A percentile compares a stretch with the other conserved stretches of the same genome.
These are phyloP conservation scores for Hypsopygia costalis DNA, from an alignment of 2,888 invertebrate genomes.

Conservation along the genomic window DNA sequence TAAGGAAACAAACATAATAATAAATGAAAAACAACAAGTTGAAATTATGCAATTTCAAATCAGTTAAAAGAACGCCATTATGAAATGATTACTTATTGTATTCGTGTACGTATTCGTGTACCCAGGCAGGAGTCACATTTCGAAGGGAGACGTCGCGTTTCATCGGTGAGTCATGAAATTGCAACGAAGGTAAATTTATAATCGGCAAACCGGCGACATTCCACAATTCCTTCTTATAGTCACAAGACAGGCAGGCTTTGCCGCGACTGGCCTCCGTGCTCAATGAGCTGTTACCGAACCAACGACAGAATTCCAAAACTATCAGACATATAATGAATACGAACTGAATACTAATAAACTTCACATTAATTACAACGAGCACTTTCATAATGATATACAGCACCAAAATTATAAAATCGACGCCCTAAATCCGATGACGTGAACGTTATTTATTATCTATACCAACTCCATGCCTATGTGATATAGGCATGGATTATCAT, in stretches of 20 bases:
- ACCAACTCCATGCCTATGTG: no score
- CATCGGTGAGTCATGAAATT: conserved; percentile 59
- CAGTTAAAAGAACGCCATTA: conserved; percentile 11
- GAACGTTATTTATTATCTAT: conserved; percentile 34
- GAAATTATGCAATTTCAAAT: conserved; percentile 12
- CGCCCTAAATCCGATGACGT: conserved; percentile 33
- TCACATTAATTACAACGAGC: conserved; percentile 11
- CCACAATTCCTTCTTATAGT: conserved; percentile 26
- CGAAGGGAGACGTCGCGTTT: conserved; percentile 36
- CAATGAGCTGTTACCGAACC: conserved; percentile 23
- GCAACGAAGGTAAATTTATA: conserved; percentile 65
- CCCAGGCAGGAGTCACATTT: conserved; percentile 12
- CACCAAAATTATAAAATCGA: conserved; percentile 12
- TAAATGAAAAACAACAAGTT: no score
- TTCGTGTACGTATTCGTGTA: no score
- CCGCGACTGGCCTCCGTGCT: conserved; percentile 30
- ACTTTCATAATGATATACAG: conserved; percentile 9
- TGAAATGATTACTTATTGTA: conserved; percentile 18
- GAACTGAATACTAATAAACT: conserved; percentile 15
- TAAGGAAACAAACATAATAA: neutral
- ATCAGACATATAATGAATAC: conserved; percentile 13
- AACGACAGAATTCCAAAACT: conserved; percentile 25
- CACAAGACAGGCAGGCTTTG: conserved; percentile 19
- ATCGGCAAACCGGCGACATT: conserved; percentile 65
- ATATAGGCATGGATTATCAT: no score